Evolutionary conservation across 2,888 invertebrate species (phyloP).

Genomic region (Pycnomerus fuliginosus): DNA sequence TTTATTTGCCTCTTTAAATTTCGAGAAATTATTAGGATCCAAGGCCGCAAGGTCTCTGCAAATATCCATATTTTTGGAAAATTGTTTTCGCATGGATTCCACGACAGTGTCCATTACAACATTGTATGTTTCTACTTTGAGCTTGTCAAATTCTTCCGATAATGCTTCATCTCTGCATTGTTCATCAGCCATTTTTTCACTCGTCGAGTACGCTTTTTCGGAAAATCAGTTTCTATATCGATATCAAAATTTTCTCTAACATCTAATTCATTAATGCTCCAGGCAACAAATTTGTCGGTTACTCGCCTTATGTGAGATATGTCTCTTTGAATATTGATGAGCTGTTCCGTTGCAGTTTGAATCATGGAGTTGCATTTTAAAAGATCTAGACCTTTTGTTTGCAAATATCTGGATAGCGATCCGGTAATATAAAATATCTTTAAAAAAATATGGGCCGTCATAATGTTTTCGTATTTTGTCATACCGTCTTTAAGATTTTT

Average conservation of each 20-base stretch:
- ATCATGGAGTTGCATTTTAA: background rate
- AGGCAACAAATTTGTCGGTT: background rate
- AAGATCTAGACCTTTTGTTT: slow-evolving; percentile 3
- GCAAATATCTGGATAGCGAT: slow-evolving; percentile 13
- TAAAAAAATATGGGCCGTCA: slow-evolving; percentile 11
- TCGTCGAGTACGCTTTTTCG: background rate
- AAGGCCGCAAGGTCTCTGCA: slow-evolving; percentile 1
- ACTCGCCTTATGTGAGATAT: background rate
- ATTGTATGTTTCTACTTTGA: background rate
- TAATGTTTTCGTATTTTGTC: slow-evolving; percentile 5
- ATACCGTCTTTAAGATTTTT: slow-evolving; percentile 4
- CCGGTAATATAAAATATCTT: slow-evolving; percentile 12
- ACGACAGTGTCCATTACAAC: slow-evolving; percentile 4
- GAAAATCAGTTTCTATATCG: slow-evolving; percentile 2
- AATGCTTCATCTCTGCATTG: background rate
- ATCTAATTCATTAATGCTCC: background rate
- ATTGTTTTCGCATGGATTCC: background rate
- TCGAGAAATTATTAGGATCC: background rate
- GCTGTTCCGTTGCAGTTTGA: too few species aligned
- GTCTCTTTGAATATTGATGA: background rate
- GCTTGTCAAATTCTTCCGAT: background rate
- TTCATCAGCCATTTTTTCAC: background rate
- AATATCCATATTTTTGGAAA: slow-evolving; percentile 5
- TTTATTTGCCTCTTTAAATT: background rate
- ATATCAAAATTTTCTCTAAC: background rate